A percentile compares a stretch with the other conserved stretches of the same genome.
Conservation (phyloP, 2,888 invertebrate species). For the Oscheius sp. region DNA sequence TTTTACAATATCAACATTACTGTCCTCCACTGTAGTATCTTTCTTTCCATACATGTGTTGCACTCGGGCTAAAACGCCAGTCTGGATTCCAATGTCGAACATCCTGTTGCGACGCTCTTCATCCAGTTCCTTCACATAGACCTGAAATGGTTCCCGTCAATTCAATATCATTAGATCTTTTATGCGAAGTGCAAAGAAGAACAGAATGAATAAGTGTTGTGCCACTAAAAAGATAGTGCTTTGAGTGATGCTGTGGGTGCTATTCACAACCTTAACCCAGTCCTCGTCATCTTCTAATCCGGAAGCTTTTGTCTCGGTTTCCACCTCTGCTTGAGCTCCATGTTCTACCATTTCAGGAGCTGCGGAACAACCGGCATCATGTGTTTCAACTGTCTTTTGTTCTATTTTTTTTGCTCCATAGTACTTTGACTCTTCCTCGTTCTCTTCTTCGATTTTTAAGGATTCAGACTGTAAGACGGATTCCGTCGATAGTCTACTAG, state of each 20-base stretch:
- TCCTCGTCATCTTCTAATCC: conserved; percentile 36
- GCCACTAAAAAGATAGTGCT: background rate
- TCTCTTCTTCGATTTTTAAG: background rate
- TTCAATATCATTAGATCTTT: background rate
- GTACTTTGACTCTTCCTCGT: background rate
- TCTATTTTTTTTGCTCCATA: too few relatives aligned
- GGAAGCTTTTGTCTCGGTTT: conserved; percentile 17
- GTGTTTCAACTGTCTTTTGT: background rate
- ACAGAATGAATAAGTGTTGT: background rate
- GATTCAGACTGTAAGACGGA: background rate
- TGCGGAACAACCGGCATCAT: conserved; percentile 9
- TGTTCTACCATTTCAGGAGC: conserved; percentile 29
- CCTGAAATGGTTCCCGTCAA: conserved; percentile 33
- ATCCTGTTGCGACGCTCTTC: conserved; percentile 47
- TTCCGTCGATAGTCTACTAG: background rate
- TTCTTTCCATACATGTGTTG: conserved; percentile 55
- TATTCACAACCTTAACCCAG: conserved; percentile 46
- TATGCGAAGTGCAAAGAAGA: background rate
- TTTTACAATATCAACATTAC: conserved; percentile 23
- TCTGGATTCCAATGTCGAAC: conserved; percentile 62
- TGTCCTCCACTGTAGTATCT: conserved; percentile 13
- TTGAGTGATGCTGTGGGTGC: background rate
- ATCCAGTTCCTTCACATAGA: conserved; percentile 52
- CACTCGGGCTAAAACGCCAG: conserved; percentile 58
- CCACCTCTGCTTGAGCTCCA: conserved; percentile 37